A percentile compares a stretch with the other conserved stretches of the same genome.
These are phyloP conservation scores for Pandemis corylana DNA, from an alignment of 2,888 invertebrate genomes.

Conservation along the genomic window DNA sequence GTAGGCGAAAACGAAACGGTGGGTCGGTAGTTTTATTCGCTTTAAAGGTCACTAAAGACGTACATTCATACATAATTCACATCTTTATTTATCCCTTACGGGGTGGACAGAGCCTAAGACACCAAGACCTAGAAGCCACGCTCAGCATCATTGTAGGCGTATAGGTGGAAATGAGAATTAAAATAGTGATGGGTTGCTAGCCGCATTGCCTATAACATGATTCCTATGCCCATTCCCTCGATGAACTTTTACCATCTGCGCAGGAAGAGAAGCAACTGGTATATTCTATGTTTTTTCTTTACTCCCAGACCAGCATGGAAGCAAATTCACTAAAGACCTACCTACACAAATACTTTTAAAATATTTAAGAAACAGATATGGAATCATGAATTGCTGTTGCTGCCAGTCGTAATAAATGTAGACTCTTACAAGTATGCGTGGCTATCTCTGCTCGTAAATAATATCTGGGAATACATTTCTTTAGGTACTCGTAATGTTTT, in stretches of 20 bases:
- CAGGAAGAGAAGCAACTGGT: too few relatives aligned
- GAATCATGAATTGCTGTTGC: neutral
- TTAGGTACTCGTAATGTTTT: neutral
- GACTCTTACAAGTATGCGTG: neutral
- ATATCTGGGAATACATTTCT: constrained; percentile 10
- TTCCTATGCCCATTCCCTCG: too few relatives aligned
- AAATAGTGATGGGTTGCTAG: too few relatives aligned
- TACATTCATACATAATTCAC: neutral
- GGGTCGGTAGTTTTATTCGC: neutral
- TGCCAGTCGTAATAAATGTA: neutral
- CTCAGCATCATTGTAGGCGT: too few relatives aligned
- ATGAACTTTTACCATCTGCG: too few relatives aligned
- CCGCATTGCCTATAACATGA: too few relatives aligned
- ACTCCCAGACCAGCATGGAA: too few relatives aligned
- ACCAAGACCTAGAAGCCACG: too few relatives aligned
- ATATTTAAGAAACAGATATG: neutral
- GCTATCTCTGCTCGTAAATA: constrained; percentile 25
- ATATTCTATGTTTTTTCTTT: too few relatives aligned
- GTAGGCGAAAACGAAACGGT: neutral
- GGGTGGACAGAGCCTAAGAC: too few relatives aligned
- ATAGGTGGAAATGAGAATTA: too few relatives aligned
- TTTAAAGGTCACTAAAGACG: neutral
- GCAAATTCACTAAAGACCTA: neutral
- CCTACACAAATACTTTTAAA: neutral
- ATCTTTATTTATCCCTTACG: too few relatives aligned